Conservation (phyloP, 2,888 invertebrate genomes). For the Caenorhabditis virilis region DNA sequence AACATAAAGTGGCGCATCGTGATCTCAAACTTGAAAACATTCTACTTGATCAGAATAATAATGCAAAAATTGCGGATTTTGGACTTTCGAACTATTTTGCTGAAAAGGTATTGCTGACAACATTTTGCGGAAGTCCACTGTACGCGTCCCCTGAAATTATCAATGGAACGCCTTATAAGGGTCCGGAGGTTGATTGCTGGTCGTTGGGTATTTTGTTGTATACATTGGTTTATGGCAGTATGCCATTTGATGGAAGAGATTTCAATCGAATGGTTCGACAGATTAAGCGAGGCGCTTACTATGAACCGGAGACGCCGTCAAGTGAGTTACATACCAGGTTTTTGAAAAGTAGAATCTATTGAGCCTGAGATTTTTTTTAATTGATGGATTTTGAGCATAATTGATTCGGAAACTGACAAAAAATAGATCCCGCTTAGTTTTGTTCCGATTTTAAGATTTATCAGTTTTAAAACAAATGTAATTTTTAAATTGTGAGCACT, state of each 20-base stretch:
- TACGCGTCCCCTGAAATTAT: slow-evolving; percentile 72
- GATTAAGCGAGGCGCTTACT: slow-evolving; percentile 95
- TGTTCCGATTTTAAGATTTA: too few species aligned
- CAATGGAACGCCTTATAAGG: slow-evolving; percentile 76
- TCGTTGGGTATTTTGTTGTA: slow-evolving; percentile 94
- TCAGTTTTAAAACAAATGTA: too few species aligned
- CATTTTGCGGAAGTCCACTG: slow-evolving; percentile 73
- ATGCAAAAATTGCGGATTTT: slow-evolving; percentile 88
- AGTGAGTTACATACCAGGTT: too few species aligned
- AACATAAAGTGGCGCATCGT: slow-evolving; percentile 73
- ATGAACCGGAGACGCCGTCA: slow-evolving; percentile 90
- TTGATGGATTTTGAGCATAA: too few species aligned
- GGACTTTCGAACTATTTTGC: slow-evolving; percentile 90
- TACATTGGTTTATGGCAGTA: slow-evolving; percentile 96
- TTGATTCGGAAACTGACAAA: too few species aligned
- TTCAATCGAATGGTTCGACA: slow-evolving; percentile 94
- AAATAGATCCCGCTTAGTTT: too few species aligned
- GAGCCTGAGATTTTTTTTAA: too few species aligned
- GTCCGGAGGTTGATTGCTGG: slow-evolving; percentile 84
- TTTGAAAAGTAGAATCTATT: too few species aligned
- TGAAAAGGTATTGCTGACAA: slow-evolving; percentile 69
- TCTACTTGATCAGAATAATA: slow-evolving; percentile 70
- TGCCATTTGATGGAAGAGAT: slow-evolving; percentile 96
- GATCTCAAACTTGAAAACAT: slow-evolving; percentile 73
- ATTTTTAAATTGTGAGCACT: too few species aligned